Base-by-base conservation (phyloP, 2,113 vertebrate genomes). In the Myotis davidii region DNA sequence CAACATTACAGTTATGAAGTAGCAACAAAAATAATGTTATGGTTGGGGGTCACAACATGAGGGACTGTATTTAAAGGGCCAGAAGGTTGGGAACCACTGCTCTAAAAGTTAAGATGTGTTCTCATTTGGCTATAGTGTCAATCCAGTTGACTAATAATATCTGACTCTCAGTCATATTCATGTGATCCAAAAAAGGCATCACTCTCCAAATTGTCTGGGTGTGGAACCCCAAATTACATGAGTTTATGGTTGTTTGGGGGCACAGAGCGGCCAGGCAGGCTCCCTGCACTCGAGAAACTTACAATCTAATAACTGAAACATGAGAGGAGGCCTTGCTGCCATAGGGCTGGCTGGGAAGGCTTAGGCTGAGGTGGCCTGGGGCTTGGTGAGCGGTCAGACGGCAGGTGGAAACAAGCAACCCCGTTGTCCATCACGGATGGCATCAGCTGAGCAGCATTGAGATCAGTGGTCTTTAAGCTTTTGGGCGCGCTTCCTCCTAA, bases 251-350 rank as follows among this genome's bases (percentile, higher is more conserved):
- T 76, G 27, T 37, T 73, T 85, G 11, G 9, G 20, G 12, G 21
- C 39, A 73, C 1, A 3, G 20, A 74, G 32, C 50, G 29, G 25
- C 54, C 11, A 34, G 17, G 37, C 21, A 32, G n/a, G 42, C 85
- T 74, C n/a, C 64, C 52, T 76, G 20, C 54, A 52, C 78, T 90
- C 2, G 83, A 88, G 45, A 88, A 89, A 79, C 45, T 64, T 72
- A 50, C 50, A 86, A 72, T 79, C 59, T 61, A 84, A 77, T 72
- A 48, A 89, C 89, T 84, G 45, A 91, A 93, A 89, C 65, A 20
- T 20, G 50, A 73, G 59, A 32, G 17, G 64, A 70, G 76, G 54
- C 29, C 59, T 79, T 78, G 18, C 59, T 34, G 34, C 32, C 23
- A 65, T 16, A 34, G 23, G 65, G 72, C 13, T 10, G 5, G 73